Conservation (phyloP, 1,140 invertebrate genomes). For the Cydia pomonella region DNA sequence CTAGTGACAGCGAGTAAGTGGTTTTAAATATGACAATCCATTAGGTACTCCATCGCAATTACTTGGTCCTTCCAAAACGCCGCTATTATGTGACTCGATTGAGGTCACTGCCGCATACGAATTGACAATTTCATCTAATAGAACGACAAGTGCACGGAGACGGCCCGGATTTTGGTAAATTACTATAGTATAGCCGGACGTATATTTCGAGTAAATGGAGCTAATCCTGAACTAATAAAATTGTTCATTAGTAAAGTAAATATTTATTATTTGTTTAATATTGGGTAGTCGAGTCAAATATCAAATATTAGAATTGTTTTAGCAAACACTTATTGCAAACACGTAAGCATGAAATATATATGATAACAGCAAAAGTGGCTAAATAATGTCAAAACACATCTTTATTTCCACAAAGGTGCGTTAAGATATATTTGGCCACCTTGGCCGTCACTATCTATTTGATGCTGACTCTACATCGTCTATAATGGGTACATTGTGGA, state of each 20-base stretch:
- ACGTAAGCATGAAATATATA: no score
- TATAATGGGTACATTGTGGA: no score
- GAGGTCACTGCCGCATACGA: constrained; percentile 42
- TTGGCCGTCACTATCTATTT: no score
- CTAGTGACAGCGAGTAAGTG: neutral
- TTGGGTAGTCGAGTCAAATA: no score
- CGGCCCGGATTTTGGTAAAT: constrained; percentile 3
- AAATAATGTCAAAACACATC: no score
- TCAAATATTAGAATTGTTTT: no score
- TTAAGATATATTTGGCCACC: no score
- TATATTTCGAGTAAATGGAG: constrained; percentile 30
- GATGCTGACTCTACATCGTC: no score
- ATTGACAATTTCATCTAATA: constrained; percentile 49
- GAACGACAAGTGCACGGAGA: constrained; percentile 41
- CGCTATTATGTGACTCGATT: constrained; percentile 12
- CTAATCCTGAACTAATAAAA: constrained; percentile 15
- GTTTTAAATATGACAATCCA: constrained; percentile 33
- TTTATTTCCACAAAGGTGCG: no score
- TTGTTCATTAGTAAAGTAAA: constrained; percentile 22
- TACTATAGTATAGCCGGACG: neutral
- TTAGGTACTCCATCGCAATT: constrained; percentile 41
- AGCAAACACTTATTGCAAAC: no score
- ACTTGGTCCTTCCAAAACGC: constrained; percentile 41
- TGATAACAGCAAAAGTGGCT: no score
- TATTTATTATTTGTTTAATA: no score